Evolutionary conservation across 2,888 invertebrate genomes (phyloP).

Genomic region (Euplexia lucipara): DNA sequence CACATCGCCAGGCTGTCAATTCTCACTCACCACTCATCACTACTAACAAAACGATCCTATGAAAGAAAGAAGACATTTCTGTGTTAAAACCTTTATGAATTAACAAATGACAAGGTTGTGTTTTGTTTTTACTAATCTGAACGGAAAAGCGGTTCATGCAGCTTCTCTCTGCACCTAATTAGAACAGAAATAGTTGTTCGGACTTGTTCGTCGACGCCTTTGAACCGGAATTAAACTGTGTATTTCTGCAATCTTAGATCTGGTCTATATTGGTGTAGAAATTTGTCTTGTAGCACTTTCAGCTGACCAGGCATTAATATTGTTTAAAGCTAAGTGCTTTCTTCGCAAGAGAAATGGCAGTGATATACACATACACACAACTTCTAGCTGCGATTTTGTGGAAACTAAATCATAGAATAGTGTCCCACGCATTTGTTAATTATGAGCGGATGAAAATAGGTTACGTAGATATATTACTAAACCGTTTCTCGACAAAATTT

Average conservation of each 20-base stretch:
- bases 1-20: too few species aligned
- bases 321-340: constrained; percentile 54
- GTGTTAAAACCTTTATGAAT: background rate
- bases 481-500: background rate
- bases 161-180: constrained; percentile 28
- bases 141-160: constrained; percentile 1
- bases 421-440: background rate
- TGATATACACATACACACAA: constrained; percentile 12
- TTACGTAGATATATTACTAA: background rate
- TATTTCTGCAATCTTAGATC: constrained; percentile 33
- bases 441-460: background rate
- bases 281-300: constrained; percentile 36
- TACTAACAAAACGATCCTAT: too few species aligned
- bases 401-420: background rate
- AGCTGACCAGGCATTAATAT: constrained; percentile 55
- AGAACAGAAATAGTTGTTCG: constrained; percentile 28
- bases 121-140: constrained; percentile 10
- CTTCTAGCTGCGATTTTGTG: background rate
- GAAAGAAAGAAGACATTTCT: too few species aligned
- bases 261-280: constrained; percentile 23
- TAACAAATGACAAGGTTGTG: background rate
- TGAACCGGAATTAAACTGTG: constrained; percentile 20
- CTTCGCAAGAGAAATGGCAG: constrained; percentile 15
- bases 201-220: constrained; percentile 13
- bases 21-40: too few species aligned